Evolutionary conservation across 2,888 invertebrate species (phyloP).

Genomic region (Rotaria magnacalcarata): DNA sequence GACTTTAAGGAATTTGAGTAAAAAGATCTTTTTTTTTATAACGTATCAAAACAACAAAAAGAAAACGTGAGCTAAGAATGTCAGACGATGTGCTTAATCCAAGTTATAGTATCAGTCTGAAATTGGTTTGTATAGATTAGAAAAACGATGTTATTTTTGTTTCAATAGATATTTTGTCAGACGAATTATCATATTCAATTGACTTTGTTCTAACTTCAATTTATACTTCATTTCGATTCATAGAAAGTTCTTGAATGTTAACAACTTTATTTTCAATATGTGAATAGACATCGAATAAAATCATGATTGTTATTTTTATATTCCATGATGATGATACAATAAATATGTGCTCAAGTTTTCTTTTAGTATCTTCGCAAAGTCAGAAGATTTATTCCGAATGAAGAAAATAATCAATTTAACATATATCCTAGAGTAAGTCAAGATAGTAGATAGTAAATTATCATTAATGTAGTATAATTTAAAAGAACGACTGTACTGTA

Average conservation of each 20-base stretch:
- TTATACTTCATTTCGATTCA: neutral
- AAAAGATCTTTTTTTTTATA: neutral
- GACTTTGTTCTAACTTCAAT: neutral
- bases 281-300: no score
- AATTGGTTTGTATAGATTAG: neutral
- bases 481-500: no score
- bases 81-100: neutral
- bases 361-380: no score
- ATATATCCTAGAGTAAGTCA: no score
- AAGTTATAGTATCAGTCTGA: neutral
- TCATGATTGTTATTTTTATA: no score
- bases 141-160: neutral
- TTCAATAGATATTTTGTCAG: neutral
- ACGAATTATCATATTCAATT: neutral
- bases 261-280: no score
- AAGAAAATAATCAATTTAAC: no score
- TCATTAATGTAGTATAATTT: no score
- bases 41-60: neutral
- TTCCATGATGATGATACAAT: no score
- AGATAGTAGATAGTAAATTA: no score
- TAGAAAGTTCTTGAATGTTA: neutral
- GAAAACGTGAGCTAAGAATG: neutral
- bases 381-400: no score
- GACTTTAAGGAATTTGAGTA: neutral
- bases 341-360: no score